Conservation (phyloP, 2,113 vertebrate species). For the Barnardius zonarius region DNA sequence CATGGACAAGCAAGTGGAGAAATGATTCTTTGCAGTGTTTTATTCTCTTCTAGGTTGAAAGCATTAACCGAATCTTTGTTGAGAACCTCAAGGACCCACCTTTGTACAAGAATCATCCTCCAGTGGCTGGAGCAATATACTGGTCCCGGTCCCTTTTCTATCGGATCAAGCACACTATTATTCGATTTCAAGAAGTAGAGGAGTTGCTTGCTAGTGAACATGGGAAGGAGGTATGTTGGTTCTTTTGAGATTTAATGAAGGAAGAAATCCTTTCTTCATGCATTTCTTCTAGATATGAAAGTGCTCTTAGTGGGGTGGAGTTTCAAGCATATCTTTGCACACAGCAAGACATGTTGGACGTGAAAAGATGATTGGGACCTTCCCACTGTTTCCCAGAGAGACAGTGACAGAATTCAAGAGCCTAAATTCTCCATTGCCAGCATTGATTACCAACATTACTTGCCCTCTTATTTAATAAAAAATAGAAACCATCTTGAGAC, state of each 20-base stretch:
- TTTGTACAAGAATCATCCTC: conserved; percentile 82
- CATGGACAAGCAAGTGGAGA: neutral
- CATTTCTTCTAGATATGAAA: neutral
- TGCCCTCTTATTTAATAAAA: neutral
- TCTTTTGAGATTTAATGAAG: neutral
- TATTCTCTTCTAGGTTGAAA: conserved; percentile 77
- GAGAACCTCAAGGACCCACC: conserved; percentile 79
- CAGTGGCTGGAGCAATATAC: conserved; percentile 85
- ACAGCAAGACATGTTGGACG: neutral
- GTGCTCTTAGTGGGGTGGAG: neutral
- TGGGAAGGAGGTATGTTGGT: conserved; percentile 72
- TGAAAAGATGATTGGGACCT: neutral
- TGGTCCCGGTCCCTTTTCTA: conserved; percentile 85
- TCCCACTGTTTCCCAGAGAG: neutral
- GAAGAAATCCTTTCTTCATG: neutral
- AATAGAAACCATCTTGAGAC: neutral
- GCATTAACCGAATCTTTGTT: conserved; percentile 78
- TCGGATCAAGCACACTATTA: conserved; percentile 80
- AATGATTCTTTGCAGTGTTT: neutral
- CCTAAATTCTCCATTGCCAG: neutral
- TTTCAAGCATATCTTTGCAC: neutral
- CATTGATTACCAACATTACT: neutral
- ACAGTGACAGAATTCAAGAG: neutral
- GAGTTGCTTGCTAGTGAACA: conserved; percentile 78
- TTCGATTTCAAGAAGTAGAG: conserved; percentile 80